Percentiles rank a stretch among this genome's conserved stretches.
Conservation (phyloP, 2,113 vertebrate genomes). For the Bothrops jararaca region DNA sequence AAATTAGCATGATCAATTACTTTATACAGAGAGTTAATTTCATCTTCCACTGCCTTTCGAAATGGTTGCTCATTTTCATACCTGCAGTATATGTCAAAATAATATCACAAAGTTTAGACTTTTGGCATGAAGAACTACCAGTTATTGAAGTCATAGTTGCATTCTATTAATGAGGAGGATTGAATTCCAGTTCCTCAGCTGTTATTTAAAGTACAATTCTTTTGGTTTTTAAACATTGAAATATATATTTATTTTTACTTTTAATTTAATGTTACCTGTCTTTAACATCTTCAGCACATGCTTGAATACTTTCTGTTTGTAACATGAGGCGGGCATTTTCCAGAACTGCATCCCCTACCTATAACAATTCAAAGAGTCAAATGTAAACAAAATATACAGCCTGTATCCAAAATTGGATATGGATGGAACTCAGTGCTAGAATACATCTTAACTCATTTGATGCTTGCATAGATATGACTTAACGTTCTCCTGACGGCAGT, state of each 20-base stretch:
- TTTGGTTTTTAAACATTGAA: neutral
- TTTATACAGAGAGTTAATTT: slow-evolving; percentile 88
- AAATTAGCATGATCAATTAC: slow-evolving; percentile 88
- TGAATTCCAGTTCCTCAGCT: neutral
- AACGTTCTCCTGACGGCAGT: neutral
- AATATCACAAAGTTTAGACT: neutral
- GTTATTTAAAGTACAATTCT: neutral
- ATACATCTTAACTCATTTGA: neutral
- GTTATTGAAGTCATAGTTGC: neutral
- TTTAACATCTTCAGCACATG: slow-evolving; percentile 88
- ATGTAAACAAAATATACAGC: neutral
- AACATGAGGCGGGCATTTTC: slow-evolving; percentile 90
- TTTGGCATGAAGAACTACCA: neutral
- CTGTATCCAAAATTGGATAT: neutral
- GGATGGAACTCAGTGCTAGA: neutral
- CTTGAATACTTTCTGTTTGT: slow-evolving; percentile 88
- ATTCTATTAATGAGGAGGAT: neutral
- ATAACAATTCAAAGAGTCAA: slow-evolving; percentile 40
- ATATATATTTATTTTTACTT: neutral
- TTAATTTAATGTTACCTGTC: slow-evolving; percentile 73
- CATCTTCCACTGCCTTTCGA: slow-evolving; percentile 86
- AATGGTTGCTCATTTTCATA: slow-evolving; percentile 91
- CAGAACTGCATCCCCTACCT: slow-evolving; percentile 90
- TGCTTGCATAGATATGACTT: neutral
- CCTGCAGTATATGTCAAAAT: slow-evolving; percentile 60